Evolutionary conservation across 1,140 invertebrate genomes (phyloP).

Genomic region (Drosophila kikkawai): DNA sequence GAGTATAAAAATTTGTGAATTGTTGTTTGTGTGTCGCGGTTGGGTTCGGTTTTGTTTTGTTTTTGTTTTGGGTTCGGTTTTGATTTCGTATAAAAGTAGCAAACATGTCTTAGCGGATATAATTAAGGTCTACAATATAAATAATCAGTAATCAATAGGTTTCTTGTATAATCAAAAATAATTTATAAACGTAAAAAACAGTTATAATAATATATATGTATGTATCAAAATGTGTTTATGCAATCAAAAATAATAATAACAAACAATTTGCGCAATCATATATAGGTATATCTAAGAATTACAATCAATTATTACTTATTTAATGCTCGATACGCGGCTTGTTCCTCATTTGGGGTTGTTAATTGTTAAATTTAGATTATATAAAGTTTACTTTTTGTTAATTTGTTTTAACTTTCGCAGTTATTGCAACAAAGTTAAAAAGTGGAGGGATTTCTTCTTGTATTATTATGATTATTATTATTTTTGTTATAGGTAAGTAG

Average conservation of each 20-base stretch:
- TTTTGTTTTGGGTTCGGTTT: slow-evolving; percentile 31
- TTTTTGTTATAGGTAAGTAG: slow-evolving; percentile 35
- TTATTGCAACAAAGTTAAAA: slow-evolving; percentile 56
- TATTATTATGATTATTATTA: slow-evolving; percentile 35
- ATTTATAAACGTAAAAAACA: slow-evolving; percentile 82
- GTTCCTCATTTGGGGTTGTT: slow-evolving; percentile 21
- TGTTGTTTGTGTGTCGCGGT: slow-evolving; percentile 46
- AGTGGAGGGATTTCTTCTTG: slow-evolving; percentile 67
- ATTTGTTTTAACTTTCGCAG: background rate
- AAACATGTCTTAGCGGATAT: slow-evolving; percentile 65
- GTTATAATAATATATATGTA: slow-evolving; percentile 57
- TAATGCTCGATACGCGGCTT: slow-evolving; percentile 47
- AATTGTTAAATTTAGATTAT: slow-evolving; percentile 29
- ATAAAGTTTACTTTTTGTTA: slow-evolving; percentile 7
- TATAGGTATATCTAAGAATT: slow-evolving; percentile 51
- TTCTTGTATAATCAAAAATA: slow-evolving; percentile 77
- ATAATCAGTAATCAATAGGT: slow-evolving; percentile 80
- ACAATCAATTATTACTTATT: slow-evolving; percentile 66
- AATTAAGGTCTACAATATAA: slow-evolving; percentile 66
- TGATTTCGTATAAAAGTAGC: slow-evolving; percentile 61
- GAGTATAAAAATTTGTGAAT: slow-evolving; percentile 73
- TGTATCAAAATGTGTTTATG: slow-evolving; percentile 66
- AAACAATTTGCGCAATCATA: slow-evolving; percentile 71
- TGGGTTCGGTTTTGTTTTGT: slow-evolving; percentile 24
- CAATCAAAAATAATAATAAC: slow-evolving; percentile 80